Evolutionary conservation across 2,888 invertebrate genomes (phyloP), one percentile per base, ranked within the genome.

Genomic region (Tetranychus truncatus): DNA sequence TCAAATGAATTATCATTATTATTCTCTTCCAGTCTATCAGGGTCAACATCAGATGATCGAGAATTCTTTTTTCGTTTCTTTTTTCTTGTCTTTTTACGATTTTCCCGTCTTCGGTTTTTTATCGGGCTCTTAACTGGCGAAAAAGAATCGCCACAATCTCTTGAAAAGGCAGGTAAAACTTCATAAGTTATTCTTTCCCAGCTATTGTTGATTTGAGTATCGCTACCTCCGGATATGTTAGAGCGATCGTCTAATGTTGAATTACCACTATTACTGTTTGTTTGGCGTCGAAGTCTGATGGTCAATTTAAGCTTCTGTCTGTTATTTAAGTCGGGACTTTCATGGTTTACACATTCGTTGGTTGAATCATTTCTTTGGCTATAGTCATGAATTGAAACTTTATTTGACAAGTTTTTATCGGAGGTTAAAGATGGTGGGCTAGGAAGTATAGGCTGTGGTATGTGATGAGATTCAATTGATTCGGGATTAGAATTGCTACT

Each of bases 181-280:
- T 75, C 75, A 20, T 75, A 75, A 18, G 84, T 80, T 87, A 24
- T 87, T 73, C 65, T 45, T 74, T 67, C 65, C 69, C 65, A 71
- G n/a, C 72, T 15, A 34, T 21, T 15, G 69, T 65, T 46, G 8
- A 15, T 34, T 76, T 9, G 9, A 15, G 55, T 55, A 55, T 55
- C 55, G 15, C 55, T 55, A 44, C 46, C 66, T 4, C 24, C 65
- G 7, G 55, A 46, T 44, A 66, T 65, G 34, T 34, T 34, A 45
- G 66, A 65, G 66, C 72, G 66, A 74, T 66, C 45, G 65, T 71
- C 45, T 71, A 66, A 45, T n/a, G 34, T 55, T 9, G 55, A 55
- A 6, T 46, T 11, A 55, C 45, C 34, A 15, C 9, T 20, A 73
- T 46, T 73, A n/a, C 15, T 55, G 21, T 73, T 55, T 55, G 76